Evolutionary conservation across 2,888 invertebrate species (phyloP), one percentile per base, ranked within the genome.

Genomic region (Pegoplata infirma): DNA sequence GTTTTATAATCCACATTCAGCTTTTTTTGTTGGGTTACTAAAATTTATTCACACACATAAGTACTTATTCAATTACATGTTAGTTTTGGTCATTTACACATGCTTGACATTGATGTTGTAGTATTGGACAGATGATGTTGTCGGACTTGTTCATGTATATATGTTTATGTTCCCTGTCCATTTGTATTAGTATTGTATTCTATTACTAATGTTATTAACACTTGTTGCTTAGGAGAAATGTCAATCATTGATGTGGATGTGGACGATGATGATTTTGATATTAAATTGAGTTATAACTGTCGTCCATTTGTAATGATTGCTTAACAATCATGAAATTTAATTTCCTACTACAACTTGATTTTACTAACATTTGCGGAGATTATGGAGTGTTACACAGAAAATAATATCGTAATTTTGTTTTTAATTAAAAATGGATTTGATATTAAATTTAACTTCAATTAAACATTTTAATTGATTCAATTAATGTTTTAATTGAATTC

Each of bases 261-360:
- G n/a, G n/a, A n/a, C n/a, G n/a, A n/a, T n/a, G n/a, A n/a, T n/a
- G n/a, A n/a, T n/a, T n/a, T n/a, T n/a, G 75, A 17, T 56, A 67
- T 75, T 66, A 66, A 75, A 79, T 79, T 79, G 71, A 79, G 74
- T 79, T 75, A 79, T 79, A 79, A 71, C 71, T 79, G 75, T 67
- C 66, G 71, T 75, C 61, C 67, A 58, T 71, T 32, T 58, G 55
- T 32, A 79, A 71, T 67, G 71, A 56, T 64, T 81, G 81, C 81
- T 82, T 80, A 81, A 84, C 75, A 82, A 83, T 83, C 84, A 82
- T 85, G 83, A 86, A 86, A 86, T 85, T 82, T 82, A 80, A 86
- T 85, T 86, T 86, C 86, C 86, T 82, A 44, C 19, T 5, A 32
- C n/a, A n/a, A n/a, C n/a, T n/a, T n/a, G n/a, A n/a, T n/a, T n/a